Percentiles rank a stretch among this genome's conserved stretches.
Evolutionary conservation across 2,888 invertebrate species (phyloP).

Genomic region (Ligdia adustata): DNA sequence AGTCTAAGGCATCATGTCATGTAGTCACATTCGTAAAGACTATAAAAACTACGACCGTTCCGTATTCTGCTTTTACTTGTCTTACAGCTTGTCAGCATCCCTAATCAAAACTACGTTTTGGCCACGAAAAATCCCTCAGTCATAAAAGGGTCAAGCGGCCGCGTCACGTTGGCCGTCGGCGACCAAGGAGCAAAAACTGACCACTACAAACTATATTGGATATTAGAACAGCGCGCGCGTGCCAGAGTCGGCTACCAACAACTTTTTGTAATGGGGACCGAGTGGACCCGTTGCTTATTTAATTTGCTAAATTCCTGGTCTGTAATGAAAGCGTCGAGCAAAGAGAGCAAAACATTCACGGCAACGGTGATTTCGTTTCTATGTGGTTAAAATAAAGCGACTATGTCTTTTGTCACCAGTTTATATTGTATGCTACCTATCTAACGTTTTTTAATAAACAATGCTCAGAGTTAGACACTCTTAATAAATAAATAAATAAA

Average conservation of each 20-base stretch:
- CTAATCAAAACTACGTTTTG: constrained; percentile 28
- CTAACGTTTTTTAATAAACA: no score
- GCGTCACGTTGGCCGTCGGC: constrained; percentile 58
- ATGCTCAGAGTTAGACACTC: no score
- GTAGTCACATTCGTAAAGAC: no score
- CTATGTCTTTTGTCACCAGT: no score
- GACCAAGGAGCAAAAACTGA: constrained; percentile 65
- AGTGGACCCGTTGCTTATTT: constrained; percentile 54
- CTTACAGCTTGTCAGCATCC: constrained; percentile 14
- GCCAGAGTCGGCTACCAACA: constrained; percentile 47
- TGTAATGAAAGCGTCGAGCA: constrained; percentile 10
- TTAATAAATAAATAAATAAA: no score
- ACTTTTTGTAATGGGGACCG: constrained; percentile 58
- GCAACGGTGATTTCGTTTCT: no score
- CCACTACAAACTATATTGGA: constrained; percentile 79
- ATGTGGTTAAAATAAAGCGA: no score
- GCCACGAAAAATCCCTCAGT: constrained; percentile 61
- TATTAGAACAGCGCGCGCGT: constrained; percentile 79
- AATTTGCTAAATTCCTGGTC: constrained; percentile 54
- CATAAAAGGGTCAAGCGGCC: constrained; percentile 79
- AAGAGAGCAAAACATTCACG: not conserved
- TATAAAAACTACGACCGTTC: no score
- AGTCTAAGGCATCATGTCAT: no score
- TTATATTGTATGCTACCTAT: no score
- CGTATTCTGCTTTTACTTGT: no score